These are phyloP conservation scores for Theristus sp. DNA, from an alignment of 2,888 invertebrate genomes.

Conservation along the genomic window DNA sequence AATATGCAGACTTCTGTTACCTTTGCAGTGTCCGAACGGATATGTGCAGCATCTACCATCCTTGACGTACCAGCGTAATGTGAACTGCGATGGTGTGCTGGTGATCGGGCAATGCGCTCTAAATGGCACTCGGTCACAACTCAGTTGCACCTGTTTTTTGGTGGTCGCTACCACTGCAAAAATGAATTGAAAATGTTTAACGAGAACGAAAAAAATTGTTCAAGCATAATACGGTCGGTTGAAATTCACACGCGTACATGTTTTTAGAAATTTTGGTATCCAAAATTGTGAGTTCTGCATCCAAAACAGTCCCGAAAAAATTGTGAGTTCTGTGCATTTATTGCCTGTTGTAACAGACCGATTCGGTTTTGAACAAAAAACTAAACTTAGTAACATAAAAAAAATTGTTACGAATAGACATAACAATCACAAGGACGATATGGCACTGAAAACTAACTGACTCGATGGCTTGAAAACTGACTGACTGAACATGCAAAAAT, in stretches of 20 bases:
- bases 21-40: constrained; percentile 1
- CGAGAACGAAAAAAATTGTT: background rate
- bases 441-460: too few species aligned
- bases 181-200: background rate
- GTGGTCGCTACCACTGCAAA: background rate
- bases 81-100: background rate
- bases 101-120: background rate
- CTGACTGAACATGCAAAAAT: too few species aligned
- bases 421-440: too few species aligned
- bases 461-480: background rate
- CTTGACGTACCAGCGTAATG: background rate
- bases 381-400: too few species aligned
- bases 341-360: too few species aligned
- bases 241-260: too few species aligned
- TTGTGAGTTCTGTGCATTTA: background rate
- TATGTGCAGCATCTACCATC: background rate
- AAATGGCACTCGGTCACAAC: background rate
- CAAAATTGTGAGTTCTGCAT: too few species aligned
- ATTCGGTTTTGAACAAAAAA: too few species aligned
- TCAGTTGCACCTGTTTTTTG: background rate
- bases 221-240: too few species aligned
- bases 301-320: background rate
- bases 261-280: too few species aligned
- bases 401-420: too few species aligned
- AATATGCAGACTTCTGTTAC: too few species aligned